These are phyloP conservation scores for Hystrix cristata DNA, from an alignment of 2,113 vertebrate genomes.

Conservation along the genomic window DNA sequence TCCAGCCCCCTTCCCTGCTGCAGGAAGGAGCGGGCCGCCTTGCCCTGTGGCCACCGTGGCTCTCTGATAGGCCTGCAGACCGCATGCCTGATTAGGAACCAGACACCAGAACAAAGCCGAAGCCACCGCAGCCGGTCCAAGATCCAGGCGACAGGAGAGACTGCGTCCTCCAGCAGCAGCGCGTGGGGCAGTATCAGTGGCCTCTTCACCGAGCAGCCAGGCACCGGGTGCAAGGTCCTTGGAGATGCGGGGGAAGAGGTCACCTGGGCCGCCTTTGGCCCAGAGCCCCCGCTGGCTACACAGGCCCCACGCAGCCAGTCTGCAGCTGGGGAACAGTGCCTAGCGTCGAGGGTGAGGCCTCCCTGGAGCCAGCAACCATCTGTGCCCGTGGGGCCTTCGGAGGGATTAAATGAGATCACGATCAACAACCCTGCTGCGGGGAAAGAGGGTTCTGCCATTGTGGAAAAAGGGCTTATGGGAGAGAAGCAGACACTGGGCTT, in stretches of 20 bases:
- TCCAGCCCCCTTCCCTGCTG: neutral
- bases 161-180: neutral
- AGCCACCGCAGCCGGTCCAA: neutral
- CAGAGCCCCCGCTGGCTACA: accelerated
- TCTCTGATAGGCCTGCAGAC: neutral
- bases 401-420: neutral
- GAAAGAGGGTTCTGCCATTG: neutral
- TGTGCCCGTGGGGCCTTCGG: neutral
- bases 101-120: neutral
- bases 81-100: neutral
- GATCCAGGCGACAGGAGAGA: neutral
- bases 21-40: neutral
- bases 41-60: neutral
- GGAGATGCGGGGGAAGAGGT: neutral
- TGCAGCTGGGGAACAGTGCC: accelerated
- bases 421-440: accelerated
- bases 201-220: accelerated
- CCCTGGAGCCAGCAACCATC: accelerated
- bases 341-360: accelerated
- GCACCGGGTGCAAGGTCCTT: neutral
- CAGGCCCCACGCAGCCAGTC: accelerated
- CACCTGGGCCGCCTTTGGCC: accelerated
- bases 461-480: neutral
- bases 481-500: neutral
- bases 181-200: neutral